Evolutionary conservation across 2,888 invertebrate genomes (phyloP), one percentile per base, ranked within the genome.

Genomic region (Latrodectus hesperus): DNA sequence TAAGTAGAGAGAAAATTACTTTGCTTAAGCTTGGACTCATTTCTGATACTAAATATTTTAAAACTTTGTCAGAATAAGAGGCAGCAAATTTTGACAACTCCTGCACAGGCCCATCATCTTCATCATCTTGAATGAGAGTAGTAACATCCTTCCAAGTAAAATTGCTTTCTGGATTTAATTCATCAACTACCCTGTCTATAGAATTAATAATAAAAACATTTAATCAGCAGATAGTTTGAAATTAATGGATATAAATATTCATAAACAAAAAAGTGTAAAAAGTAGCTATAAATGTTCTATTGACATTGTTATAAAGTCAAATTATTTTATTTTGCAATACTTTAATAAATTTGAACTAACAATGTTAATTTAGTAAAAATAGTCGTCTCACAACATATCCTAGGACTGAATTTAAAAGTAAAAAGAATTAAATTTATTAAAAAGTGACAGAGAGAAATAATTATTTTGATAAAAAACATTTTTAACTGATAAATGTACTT

Each of bases 101-200:
- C 92, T 95, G 90, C 12, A 94, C 93, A 90, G 95, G 96, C 49
- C 91, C 90, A 88, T 93, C 97, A 92, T 96, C 95, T 91, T 96
- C 97, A 92, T 97, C 96, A 91, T 97, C 96, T 93, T 96, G 96
- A 91, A 98, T 96, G 49, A 99, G 91, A 93, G 91, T 92, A 74
- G 92, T 92, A 16, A 93, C 92, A 89, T 94, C 93, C 79, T 92
- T 92, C 78, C 91, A 91, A 0, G 93, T 92, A 77, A 94, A 92
- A 84, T 93, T 92, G 72, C 98, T 98, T 92, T 99, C 98, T 0
- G 99, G 98, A 92, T 99, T 98, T 91, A 98, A 96, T 92, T 99
- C 99, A 93, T 99, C 99, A 0, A 99, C 98, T 8, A 99, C 98
- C 17, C 99, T 94, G 93, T 99, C 98, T 91, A 91, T 73, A 74